Conservation (phyloP, 2,797 vertebrate species). For the Chelonia mydas region DNA sequence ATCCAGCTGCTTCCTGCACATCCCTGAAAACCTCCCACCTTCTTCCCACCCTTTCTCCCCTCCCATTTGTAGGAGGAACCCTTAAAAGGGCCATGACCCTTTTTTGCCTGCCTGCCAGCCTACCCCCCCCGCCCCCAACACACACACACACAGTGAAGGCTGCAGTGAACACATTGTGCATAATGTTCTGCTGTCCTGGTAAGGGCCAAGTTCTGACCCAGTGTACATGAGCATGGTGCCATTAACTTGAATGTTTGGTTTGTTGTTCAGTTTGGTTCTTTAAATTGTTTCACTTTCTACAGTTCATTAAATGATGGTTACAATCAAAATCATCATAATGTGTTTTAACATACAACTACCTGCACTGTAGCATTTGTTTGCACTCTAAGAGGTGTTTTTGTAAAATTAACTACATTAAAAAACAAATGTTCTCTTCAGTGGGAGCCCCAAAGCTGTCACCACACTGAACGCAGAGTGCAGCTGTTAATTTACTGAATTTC, state of each 20-base stretch:
- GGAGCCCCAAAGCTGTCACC: not conserved
- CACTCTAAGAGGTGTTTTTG: not conserved
- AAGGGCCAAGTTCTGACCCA: not conserved
- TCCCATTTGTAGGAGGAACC: not conserved
- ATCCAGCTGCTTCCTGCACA: not conserved
- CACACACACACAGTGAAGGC: not conserved
- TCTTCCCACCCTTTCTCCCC: not conserved
- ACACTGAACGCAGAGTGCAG: not conserved
- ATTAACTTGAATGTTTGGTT: constrained; percentile 40
- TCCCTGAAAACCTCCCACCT: not conserved
- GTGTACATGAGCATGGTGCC: not conserved
- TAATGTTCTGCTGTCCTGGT: not conserved
- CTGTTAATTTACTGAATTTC: not conserved
- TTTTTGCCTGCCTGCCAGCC: not conserved
- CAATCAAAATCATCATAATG: constrained; percentile 22
- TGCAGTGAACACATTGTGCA: not conserved
- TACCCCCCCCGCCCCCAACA: no score
- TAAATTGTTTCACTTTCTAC: constrained; percentile 48
- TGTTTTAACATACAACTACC: constrained; percentile 19
- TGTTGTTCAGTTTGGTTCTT: constrained; percentile 13
- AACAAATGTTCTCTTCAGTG: not conserved
- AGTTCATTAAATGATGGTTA: constrained; percentile 30
- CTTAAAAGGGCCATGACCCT: not conserved
- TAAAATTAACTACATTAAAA: not conserved
- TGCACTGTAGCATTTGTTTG: not conserved